phyloP scores from a whole-genome alignment of 2,888 invertebrate genomes.

The Parnassius orleans region DNA sequence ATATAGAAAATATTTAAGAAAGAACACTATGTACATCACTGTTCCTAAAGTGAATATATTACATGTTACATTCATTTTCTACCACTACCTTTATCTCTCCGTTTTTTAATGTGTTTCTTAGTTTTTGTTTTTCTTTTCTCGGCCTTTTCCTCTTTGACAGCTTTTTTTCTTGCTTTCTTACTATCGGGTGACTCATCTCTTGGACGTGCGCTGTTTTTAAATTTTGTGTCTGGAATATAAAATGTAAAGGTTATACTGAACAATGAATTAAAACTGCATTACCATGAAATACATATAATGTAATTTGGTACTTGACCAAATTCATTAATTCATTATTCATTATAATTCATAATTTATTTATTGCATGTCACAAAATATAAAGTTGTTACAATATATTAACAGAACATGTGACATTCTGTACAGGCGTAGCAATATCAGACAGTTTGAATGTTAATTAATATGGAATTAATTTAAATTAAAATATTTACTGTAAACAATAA shows the following conservation, averaged over 20 bases:
- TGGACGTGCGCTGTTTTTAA: slow-evolving; percentile 84
- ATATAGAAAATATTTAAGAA: not conserved
- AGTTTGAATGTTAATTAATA: too few relatives aligned
- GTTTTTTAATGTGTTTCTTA: slow-evolving; percentile 96
- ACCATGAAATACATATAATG: too few relatives aligned
- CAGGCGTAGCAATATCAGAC: too few relatives aligned
- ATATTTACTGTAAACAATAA: too few relatives aligned
- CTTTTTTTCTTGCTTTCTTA: slow-evolving; percentile 92
- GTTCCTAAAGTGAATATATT: not conserved
- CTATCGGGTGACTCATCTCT: slow-evolving; percentile 91
- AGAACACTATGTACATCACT: not conserved
- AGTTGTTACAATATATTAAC: too few relatives aligned
- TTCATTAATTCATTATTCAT: too few relatives aligned
- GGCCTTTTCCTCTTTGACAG: slow-evolving; percentile 92
- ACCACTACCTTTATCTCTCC: slow-evolving; percentile 84
- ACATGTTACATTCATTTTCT: slow-evolving; percentile 49
- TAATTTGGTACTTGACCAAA: too few relatives aligned
- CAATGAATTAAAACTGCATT: too few relatives aligned
- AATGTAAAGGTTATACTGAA: not conserved
- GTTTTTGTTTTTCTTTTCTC: slow-evolving; percentile 94
- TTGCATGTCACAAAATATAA: too few relatives aligned
- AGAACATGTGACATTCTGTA: too few relatives aligned
- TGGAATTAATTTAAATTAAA: too few relatives aligned
- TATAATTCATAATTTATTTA: too few relatives aligned
- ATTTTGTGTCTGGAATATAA: slow-evolving; percentile 71